These are phyloP conservation scores for Blennius ocellaris DNA, from an alignment of 2,113 vertebrate species.

Conservation along the genomic window DNA sequence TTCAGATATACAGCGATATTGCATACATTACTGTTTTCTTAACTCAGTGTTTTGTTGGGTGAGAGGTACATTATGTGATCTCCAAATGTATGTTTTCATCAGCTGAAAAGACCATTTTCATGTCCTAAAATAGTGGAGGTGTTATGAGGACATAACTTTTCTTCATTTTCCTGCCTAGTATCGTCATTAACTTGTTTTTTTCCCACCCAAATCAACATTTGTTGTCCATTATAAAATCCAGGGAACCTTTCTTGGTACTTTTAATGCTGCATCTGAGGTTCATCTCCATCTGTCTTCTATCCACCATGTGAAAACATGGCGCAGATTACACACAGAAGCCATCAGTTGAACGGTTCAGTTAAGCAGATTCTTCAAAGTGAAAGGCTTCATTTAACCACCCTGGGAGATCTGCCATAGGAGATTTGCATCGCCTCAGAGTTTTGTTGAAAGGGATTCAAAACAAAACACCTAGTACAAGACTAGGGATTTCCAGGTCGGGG, in stretches of 20 bases:
- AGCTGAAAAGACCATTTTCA: conserved; percentile 18
- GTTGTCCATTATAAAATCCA: neutral
- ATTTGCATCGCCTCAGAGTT: neutral
- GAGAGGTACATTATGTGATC: neutral
- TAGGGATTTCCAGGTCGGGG: conserved; percentile 2
- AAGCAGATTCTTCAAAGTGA: neutral
- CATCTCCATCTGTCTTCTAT: too few species aligned
- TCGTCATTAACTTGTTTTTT: conserved; percentile 17
- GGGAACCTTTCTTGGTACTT: neutral
- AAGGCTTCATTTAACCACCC: neutral
- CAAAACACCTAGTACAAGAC: conserved; percentile 2
- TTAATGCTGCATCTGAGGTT: neutral
- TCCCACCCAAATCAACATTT: conserved; percentile 7
- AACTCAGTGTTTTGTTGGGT: conserved; percentile 31
- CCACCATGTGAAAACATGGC: neutral
- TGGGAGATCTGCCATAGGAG: conserved; percentile 3
- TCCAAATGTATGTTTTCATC: conserved; percentile 38
- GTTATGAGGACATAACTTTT: conserved; percentile 20
- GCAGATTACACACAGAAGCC: neutral
- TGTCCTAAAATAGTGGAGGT: conserved; percentile 18
- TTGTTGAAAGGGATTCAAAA: neutral
- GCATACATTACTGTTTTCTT: conserved; percentile 17
- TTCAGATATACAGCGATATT: conserved; percentile 33
- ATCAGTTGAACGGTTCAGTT: conserved; percentile 17
- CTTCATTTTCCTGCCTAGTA: neutral